Base-by-base conservation (phyloP, 2,113 vertebrate genomes). In the Cheirogaleus medius region DNA sequence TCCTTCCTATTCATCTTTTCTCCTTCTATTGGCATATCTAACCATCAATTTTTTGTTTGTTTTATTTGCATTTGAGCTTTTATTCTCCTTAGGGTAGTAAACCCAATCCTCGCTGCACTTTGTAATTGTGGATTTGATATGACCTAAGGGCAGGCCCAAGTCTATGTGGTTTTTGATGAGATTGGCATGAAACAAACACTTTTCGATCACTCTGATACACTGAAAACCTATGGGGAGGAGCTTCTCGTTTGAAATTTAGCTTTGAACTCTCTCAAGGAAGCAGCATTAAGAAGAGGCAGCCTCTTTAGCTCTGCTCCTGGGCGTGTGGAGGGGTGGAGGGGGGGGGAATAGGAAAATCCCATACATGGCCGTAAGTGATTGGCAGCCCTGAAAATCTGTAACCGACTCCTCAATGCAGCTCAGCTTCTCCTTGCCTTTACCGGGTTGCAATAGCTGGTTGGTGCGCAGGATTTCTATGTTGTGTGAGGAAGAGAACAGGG, bases 1-100 rank as follows among this genome's bases (percentile, higher is more conserved):
- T 56, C 3, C 10, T 15, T 21, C n/a, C 17, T 87, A 11, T 49
- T 17, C 20, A 42, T 71, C 8, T 42, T 54, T 86, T 12, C 7
- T 73, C 49, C 10, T 32, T 3, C 18, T 73, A 3, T 56, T 18
- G 3, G 9, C 11, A 32, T 37, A 27, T 20, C 25, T 29, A 13
- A 2, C 2, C 0, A 10, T 56, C 6, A 1, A 4, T 32, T 56
- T 56, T 56, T 54, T 20, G 0, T 1, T 6, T 54, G 0, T 6
- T 49, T 12, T 54, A 17, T 54, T 56, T 56, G 34, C 32, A 17
- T 66, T 49, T 47, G 20, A 66, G 12, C 13, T 21, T 84, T 2
- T n/a, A 11, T n/a, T 49, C 60, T 47, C 42, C 63, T 49, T 66
- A 23, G 42, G 7, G 54, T 14, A 60, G 60, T 82, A 60, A 42